phyloP scores from a whole-genome alignment of 2,113 vertebrate species.

The Brachyistius frenatus region DNA sequence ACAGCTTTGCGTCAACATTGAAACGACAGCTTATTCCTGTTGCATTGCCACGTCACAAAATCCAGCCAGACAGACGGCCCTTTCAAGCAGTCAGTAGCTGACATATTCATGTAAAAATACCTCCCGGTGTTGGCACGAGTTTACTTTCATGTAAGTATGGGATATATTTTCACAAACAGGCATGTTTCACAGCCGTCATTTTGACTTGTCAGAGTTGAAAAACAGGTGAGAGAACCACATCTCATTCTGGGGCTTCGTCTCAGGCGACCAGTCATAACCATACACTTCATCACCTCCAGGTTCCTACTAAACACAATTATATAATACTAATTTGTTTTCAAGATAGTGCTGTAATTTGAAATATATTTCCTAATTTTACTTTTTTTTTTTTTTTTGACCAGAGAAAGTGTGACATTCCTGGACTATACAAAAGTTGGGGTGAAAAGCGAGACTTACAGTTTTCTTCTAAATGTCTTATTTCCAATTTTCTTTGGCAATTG shows the following conservation, averaged over 20 bases:
- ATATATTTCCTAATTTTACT: neutral
- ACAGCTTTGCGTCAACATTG: slow-evolving; percentile 9
- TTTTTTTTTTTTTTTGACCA: no score
- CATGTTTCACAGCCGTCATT: neutral
- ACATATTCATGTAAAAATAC: slow-evolving; percentile 3
- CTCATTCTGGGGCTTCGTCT: neutral
- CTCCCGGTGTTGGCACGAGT: neutral
- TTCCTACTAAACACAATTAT: neutral
- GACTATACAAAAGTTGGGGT: neutral
- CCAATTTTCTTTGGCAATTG: slow-evolving; percentile 34
- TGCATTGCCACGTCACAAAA: slow-evolving; percentile 19
- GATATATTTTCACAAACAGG: neutral
- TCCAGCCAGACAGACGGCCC: slow-evolving; percentile 13
- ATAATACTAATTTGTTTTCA: neutral
- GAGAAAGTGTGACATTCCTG: no score
- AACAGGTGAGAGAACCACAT: neutral
- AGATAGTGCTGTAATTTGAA: neutral
- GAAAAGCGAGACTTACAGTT: neutral
- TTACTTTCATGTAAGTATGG: neutral
- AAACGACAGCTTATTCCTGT: slow-evolving; percentile 39
- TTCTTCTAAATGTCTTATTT: slow-evolving; percentile 45
- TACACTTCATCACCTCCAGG: neutral
- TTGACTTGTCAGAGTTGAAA: neutral
- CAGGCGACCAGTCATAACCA: neutral
- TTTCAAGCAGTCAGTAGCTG: neutral